Evolutionary conservation across 2,888 invertebrate species (phyloP), one percentile per base, ranked within the genome.

Genomic region (Aproaerema taeniolella): DNA sequence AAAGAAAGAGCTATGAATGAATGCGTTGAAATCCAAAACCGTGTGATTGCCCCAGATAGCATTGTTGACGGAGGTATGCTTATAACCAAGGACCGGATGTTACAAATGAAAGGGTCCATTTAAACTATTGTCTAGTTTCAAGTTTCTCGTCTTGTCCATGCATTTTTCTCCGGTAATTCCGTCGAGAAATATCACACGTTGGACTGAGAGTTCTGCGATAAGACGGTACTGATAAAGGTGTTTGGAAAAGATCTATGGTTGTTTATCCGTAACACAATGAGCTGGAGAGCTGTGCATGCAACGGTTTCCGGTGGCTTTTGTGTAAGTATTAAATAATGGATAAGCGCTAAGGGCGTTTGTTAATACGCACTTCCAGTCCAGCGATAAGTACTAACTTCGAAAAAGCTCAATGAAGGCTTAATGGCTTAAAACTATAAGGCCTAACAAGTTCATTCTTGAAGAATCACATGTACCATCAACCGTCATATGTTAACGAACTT

Each of bases 131-230:
- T 34, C 31, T 33, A 36, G 26, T 16, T 40, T 29, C 31, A 31
- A 28, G 33, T 36, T 44, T 36, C 38, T 38, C 33, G 39, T 38
- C 35, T 29, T 38, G 35, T 36, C 41, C 20, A 40, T 44, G 32
- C 14, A 9, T 12, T 30, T 26, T 35, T 34, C 44, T 25, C 29
- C 11, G 9, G 60, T 64, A 64, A 61, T 60, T 43, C 31, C 39
- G 46, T 34, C 43, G 62, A 57, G 50, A 58, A 67, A 62, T 52
- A 60, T 68, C 61, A 58, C 67, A 64, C 61, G 49, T 53, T n/a
- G n/a, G n/a, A n/a, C n/a, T n/a, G n/a, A n/a, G n/a, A n/a, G n/a
- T n/a, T 12, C 14, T 20, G 13, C 47, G 50, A 49, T 47, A 46
- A n/a, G n/a, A 47, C 20, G 14, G 30, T 28, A 37, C 35, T 28